Evolutionary conservation across 2,888 invertebrate genomes (phyloP), one percentile per base, ranked within the genome.

Genomic region (Chouioia cunea): DNA sequence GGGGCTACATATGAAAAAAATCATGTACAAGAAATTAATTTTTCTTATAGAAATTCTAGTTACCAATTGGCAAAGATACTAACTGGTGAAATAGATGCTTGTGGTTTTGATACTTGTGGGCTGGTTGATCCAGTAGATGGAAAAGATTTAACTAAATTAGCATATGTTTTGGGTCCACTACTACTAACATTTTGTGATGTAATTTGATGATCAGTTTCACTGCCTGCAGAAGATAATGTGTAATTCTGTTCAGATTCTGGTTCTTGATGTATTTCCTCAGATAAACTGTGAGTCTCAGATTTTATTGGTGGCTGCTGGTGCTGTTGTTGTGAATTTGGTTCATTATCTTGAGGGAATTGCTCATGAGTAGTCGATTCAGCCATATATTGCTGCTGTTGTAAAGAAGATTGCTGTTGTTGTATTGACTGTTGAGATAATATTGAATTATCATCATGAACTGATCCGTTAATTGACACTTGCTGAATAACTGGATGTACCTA

Each of bases 81-180:
- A 82, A 87, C 87, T 63, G 87, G 87, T n/a, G 87, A 86, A 54
- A 83, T 77, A n/a, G 87, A 79, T 78, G 6, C 6, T 27, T 27
- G 27, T 81, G 70, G 77, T 76, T 87, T 86, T 12, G 85, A 82
- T n/a, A 85, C 81, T 70, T 82, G 82, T 52, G 82, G 80, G 65
- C 78, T 79, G 73, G 80, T 78, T 74, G 81, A 80, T 77, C 80
- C 76, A 74, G 77, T 76, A 76, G 76, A 80, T 65, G 79, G 81
- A 54, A 79, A 82, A 71, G 91, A 89, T 88, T 94, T 95, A 79
- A 96, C 90, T 78, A 94, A 89, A 86, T 93, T 95, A 18, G 96
- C 95, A 86, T 94, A 96, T 14, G 96, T 95, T 87, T 95, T 95
- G 18, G 94, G 94, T 86, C 82, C 81, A 77, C 85, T 82, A 81